These are phyloP conservation scores for Lasiurus borealis DNA, from an alignment of 2,113 vertebrate species.

Conservation along the genomic window DNA sequence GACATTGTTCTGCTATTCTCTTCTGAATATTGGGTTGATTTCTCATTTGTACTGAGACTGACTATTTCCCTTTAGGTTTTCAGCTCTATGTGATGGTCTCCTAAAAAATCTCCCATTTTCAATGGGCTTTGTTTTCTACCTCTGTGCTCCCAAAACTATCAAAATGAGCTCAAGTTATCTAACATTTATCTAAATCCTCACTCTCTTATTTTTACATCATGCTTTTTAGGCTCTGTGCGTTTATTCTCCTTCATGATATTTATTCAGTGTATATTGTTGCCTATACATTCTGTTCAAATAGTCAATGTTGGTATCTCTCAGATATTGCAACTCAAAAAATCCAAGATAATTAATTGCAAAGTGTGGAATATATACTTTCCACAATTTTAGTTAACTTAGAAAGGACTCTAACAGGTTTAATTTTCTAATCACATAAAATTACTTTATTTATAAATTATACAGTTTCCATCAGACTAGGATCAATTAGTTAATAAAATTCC, in stretches of 20 bases:
- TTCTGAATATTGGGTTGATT: background rate
- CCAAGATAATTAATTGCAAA: background rate
- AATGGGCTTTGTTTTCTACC: background rate
- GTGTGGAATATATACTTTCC: background rate
- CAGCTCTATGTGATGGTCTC: background rate
- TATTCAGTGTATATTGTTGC: background rate
- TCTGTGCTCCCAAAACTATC: background rate
- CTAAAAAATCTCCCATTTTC: background rate
- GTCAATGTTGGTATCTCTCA: background rate
- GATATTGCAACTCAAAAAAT: background rate
- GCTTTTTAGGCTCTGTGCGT: background rate
- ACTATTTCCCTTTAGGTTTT: background rate
- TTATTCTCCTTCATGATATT: background rate
- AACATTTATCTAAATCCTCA: background rate
- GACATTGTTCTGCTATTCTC: background rate
- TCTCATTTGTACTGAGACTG: background rate
- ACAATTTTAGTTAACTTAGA: slow-evolving; percentile 27
- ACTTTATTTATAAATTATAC: background rate
- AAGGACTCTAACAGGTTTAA: background rate
- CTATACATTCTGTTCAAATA: background rate
- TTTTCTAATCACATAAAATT: background rate
- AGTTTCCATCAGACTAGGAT: background rate
- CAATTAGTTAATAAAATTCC: background rate
- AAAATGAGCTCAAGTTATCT: background rate
- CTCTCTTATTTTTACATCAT: background rate